Percentiles rank a stretch among this genome's conserved stretches.
phyloP scores from a whole-genome alignment of 2,888 invertebrate species.

The Melinaea marsaeus region DNA sequence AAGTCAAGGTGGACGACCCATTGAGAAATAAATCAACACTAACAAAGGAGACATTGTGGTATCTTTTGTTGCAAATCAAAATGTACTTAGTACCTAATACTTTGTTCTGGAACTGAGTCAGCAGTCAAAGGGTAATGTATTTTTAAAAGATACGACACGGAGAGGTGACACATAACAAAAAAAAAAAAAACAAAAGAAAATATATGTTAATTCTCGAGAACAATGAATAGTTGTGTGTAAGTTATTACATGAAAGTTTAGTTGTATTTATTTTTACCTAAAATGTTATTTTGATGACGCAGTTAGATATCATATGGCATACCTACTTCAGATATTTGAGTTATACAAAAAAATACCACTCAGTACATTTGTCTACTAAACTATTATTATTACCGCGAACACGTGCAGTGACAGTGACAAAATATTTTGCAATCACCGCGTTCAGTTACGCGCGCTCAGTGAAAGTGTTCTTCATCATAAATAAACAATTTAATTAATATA shows the following conservation, averaged over 20 bases:
- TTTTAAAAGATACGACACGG: conserved; percentile 11
- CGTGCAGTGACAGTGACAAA: neutral
- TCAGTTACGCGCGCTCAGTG: conserved; percentile 40
- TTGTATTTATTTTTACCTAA: too few relatives aligned
- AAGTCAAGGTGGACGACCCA: conserved; percentile 21
- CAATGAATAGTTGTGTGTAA: too few relatives aligned
- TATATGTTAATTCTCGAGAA: too few relatives aligned
- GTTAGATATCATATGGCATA: too few relatives aligned
- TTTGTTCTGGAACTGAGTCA: conserved; percentile 40
- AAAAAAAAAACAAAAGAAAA: neutral
- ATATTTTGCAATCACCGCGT: conserved; percentile 33
- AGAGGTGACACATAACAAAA: neutral
- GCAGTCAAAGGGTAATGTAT: conserved; percentile 29
- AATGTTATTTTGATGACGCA: too few relatives aligned
- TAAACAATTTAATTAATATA: conserved; percentile 7
- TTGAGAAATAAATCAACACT: conserved; percentile 31
- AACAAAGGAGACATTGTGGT: conserved; percentile 36
- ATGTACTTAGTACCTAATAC: conserved; percentile 34
- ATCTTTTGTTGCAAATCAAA: conserved; percentile 13
- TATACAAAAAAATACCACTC: too few relatives aligned
- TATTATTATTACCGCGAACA: neutral
- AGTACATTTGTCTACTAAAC: too few relatives aligned
- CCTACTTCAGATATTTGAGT: too few relatives aligned
- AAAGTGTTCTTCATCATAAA: conserved; percentile 38
- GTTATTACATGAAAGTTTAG: too few relatives aligned